These are phyloP conservation scores for Thereva unica DNA, from an alignment of 2,888 invertebrate genomes.

Conservation along the genomic window DNA sequence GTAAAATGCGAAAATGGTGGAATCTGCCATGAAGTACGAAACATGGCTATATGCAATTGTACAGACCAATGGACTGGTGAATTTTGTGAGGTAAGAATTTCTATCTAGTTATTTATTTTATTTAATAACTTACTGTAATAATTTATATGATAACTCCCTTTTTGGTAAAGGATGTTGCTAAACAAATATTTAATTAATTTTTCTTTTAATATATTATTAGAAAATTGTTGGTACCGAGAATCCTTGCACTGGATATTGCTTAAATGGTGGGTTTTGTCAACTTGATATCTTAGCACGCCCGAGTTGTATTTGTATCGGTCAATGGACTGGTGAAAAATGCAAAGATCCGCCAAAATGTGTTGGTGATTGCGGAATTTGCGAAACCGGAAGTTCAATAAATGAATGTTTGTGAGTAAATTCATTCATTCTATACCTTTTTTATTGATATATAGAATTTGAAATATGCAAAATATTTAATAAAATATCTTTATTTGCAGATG, in stretches of 20 bases:
- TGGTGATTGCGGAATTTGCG: slow-evolving; percentile 54
- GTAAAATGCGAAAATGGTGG: slow-evolving; percentile 63
- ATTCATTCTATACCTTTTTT: not conserved
- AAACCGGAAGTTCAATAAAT: slow-evolving; percentile 55
- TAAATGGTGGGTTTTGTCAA: slow-evolving; percentile 65
- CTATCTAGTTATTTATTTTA: not conserved
- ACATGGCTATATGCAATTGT: slow-evolving; percentile 62
- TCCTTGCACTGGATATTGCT: slow-evolving; percentile 65
- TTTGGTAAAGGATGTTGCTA: no score
- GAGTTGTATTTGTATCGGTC: slow-evolving; percentile 62
- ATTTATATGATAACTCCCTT: no score
- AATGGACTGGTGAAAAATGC: slow-evolving; percentile 65
- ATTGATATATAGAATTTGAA: not conserved
- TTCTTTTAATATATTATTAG: slow-evolving; percentile 43
- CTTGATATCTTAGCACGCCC: slow-evolving; percentile 60
- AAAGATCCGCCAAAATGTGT: slow-evolving; percentile 58
- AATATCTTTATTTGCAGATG: slow-evolving; percentile 48
- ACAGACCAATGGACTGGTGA: slow-evolving; percentile 62
- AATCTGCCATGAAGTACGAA: slow-evolving; percentile 59
- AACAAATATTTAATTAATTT: not conserved
- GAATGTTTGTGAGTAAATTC: slow-evolving; percentile 53
- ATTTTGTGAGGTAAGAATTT: slow-evolving; percentile 60
- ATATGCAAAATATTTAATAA: slow-evolving; percentile 14
- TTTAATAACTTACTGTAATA: not conserved
- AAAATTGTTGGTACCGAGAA: slow-evolving; percentile 65